These are phyloP conservation scores for Pteropus rufus DNA, from an alignment of 2,797 vertebrate species.

Conservation along the genomic window DNA sequence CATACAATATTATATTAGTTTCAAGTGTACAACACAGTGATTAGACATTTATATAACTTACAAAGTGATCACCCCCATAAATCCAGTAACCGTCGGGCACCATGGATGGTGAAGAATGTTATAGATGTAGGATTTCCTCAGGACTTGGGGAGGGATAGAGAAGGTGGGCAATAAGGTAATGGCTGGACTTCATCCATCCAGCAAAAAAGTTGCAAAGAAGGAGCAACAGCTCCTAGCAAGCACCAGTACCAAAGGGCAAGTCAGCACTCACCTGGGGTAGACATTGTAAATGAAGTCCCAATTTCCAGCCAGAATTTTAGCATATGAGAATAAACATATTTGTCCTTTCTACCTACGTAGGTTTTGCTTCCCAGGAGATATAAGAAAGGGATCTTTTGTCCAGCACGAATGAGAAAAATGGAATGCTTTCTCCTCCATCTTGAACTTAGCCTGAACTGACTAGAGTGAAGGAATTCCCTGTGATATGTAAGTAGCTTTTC, in stretches of 20 bases:
- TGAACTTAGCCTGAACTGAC: background rate
- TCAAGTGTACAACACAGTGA: too few species aligned
- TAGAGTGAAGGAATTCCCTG: background rate
- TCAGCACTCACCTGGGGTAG: background rate
- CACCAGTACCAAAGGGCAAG: background rate
- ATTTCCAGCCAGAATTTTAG: background rate
- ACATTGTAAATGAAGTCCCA: background rate
- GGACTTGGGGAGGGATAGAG: background rate
- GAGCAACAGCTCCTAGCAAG: background rate
- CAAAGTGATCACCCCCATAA: too few species aligned
- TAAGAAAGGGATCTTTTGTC: background rate
- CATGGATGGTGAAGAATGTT: background rate
- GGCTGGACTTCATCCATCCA: background rate
- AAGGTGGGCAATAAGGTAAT: background rate
- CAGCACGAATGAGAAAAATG: background rate
- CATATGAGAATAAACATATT: background rate
- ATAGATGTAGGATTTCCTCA: background rate
- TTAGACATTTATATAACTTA: too few species aligned
- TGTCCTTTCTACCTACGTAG: background rate
- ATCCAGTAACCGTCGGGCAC: too few species aligned
- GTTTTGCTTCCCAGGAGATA: background rate
- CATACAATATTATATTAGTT: too few species aligned
- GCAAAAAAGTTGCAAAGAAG: background rate
- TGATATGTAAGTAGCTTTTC: background rate
- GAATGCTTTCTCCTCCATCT: background rate